Evolutionary conservation across 2,888 invertebrate genomes (phyloP).

Genomic region (Acleris laterana): DNA sequence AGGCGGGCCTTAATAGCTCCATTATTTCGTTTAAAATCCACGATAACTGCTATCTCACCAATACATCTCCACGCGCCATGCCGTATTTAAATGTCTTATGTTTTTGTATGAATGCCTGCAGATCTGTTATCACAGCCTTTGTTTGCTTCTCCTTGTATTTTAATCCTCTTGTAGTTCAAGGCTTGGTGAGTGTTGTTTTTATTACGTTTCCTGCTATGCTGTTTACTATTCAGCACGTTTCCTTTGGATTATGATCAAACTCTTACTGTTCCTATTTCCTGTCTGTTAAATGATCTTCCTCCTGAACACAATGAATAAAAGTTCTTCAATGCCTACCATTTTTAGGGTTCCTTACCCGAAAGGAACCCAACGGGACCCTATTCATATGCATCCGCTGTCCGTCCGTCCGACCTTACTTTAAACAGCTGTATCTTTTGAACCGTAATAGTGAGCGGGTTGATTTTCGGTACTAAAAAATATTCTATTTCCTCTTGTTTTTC

Average conservation of each 20-base stretch:
- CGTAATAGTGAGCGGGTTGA: too few relatives aligned
- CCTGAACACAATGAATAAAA: too few relatives aligned
- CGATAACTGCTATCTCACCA: constrained; percentile 62
- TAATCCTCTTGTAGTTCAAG: constrained; percentile 45
- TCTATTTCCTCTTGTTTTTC: too few relatives aligned
- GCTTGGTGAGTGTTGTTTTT: constrained; percentile 36
- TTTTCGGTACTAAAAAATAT: too few relatives aligned
- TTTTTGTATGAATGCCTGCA: constrained; percentile 64
- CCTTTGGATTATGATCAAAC: constrained; percentile 19
- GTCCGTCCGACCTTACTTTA: too few relatives aligned
- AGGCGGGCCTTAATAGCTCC: constrained; percentile 62
- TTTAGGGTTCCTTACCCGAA: too few relatives aligned
- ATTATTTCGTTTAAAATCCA: constrained; percentile 65
- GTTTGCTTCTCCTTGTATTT: constrained; percentile 44
- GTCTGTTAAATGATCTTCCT: constrained; percentile 5
- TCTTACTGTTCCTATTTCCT: constrained; percentile 19
- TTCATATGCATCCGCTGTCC: too few relatives aligned
- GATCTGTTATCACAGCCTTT: constrained; percentile 59
- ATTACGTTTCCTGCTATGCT: constrained; percentile 30
- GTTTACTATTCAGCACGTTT: constrained; percentile 28
- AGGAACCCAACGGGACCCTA: too few relatives aligned
- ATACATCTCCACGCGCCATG: constrained; percentile 64
- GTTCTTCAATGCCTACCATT: too few relatives aligned
- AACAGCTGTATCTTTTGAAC: too few relatives aligned
- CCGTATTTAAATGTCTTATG: constrained; percentile 69